Evolutionary conservation across 2,113 vertebrate genomes (phyloP).

Genomic region (Smithornis capensis): DNA sequence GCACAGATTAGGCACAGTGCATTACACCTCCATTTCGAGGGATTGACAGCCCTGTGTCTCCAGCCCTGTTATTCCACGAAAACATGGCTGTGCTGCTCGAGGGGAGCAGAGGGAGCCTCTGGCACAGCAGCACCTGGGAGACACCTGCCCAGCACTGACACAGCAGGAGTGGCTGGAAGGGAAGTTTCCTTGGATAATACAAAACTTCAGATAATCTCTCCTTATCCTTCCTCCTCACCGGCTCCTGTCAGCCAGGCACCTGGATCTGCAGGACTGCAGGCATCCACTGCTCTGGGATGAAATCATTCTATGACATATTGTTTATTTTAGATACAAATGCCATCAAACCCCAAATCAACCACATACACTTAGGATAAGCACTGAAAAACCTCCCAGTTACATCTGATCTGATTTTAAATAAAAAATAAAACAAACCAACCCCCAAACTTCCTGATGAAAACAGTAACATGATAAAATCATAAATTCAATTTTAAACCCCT

Average conservation of each 20-base stretch:
- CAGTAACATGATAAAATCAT: neutral
- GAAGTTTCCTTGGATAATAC: neutral
- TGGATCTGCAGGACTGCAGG: neutral
- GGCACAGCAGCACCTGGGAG: neutral
- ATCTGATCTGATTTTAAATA: neutral
- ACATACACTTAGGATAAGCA: neutral
- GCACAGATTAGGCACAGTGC: neutral
- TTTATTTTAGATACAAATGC: neutral
- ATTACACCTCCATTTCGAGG: neutral
- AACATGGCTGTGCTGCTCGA: neutral
- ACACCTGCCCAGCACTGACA: neutral
- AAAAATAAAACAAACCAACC: neutral
- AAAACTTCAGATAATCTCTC: neutral
- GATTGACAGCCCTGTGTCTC: neutral
- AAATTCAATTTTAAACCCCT: neutral
- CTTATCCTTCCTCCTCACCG: neutral
- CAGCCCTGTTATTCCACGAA: neutral
- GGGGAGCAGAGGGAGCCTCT: neutral
- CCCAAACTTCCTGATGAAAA: neutral
- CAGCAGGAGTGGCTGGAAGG: neutral
- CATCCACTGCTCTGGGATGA: neutral
- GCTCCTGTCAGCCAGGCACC: neutral
- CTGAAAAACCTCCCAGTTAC: neutral
- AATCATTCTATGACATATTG: neutral
- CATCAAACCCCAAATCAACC: neutral